Percentiles rank a stretch among this genome's conserved stretches.
These are phyloP conservation scores for Petrocephalus microphthalmus DNA, from an alignment of 2,113 vertebrate genomes.

Conservation along the genomic window DNA sequence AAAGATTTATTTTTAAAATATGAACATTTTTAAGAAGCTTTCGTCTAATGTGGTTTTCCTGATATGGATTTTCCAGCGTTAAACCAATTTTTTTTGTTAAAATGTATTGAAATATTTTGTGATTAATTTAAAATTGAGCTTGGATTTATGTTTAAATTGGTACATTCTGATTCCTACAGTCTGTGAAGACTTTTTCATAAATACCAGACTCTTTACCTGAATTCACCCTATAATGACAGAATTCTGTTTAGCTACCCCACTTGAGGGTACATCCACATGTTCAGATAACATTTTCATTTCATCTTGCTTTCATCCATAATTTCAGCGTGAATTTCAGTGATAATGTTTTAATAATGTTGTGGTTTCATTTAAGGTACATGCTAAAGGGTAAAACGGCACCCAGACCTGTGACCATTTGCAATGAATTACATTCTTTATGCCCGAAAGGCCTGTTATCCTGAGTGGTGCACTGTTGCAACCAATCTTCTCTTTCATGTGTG, in stretches of 20 bases:
- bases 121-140: not conserved
- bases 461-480: too few relatives aligned
- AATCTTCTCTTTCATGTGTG: not conserved
- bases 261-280: not conserved
- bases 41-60: not conserved
- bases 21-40: not conserved
- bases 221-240: not conserved
- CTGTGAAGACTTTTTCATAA: not conserved
- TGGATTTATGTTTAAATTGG: not conserved
- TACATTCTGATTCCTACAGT: not conserved
- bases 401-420: not conserved
- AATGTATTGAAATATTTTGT: not conserved
- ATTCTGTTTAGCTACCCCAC: not conserved
- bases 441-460: not conserved
- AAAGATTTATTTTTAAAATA: not conserved
- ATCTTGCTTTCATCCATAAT: not conserved
- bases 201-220: not conserved
- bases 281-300: not conserved
- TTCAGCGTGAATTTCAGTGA: not conserved
- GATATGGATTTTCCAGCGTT: not conserved
- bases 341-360: not conserved
- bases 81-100: not conserved
- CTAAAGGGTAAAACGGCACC: not conserved
- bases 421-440: not conserved
- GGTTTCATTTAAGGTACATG: not conserved